phyloP scores from a whole-genome alignment of 1,140 invertebrate species.

The Propsilocerus akamusi region DNA sequence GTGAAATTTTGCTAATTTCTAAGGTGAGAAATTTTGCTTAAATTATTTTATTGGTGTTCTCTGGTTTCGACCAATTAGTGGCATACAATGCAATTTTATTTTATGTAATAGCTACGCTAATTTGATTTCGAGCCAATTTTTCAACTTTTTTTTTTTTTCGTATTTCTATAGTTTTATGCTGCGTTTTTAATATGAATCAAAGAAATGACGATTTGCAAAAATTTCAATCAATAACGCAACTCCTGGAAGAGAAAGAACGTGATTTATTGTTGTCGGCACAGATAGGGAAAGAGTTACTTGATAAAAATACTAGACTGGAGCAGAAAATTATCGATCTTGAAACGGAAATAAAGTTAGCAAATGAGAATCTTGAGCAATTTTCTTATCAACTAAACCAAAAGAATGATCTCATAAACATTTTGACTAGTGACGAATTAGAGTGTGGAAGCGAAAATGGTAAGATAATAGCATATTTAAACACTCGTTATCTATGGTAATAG shows the following conservation, averaged over 20 bases:
- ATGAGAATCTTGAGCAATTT: constrained; percentile 78
- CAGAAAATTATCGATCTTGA: constrained; percentile 57
- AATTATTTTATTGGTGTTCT: too few relatives aligned
- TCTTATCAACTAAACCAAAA: constrained; percentile 80
- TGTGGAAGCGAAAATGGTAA: constrained; percentile 40
- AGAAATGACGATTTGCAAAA: not conserved
- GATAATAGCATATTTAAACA: constrained; percentile 7
- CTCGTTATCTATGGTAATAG: too few relatives aligned
- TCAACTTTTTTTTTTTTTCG: too few relatives aligned
- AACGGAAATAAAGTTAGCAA: constrained; percentile 53
- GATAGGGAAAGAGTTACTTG: constrained; percentile 85
- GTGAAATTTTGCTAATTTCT: too few relatives aligned
- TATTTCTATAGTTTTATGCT: too few relatives aligned
- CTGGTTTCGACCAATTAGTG: too few relatives aligned
- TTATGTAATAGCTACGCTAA: too few relatives aligned
- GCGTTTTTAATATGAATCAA: not conserved
- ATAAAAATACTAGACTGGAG: constrained; percentile 74
- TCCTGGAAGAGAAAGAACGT: constrained; percentile 76
- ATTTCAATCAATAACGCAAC: constrained; percentile 76
- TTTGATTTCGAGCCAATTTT: too few relatives aligned
- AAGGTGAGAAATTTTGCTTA: too few relatives aligned
- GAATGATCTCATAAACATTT: constrained; percentile 72
- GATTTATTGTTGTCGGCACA: constrained; percentile 90
- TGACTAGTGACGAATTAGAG: constrained; percentile 58
- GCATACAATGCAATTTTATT: too few relatives aligned